Percentiles rank a stretch among this genome's conserved stretches.
These are phyloP conservation scores for Labrus mixtus DNA, from an alignment of 2,113 vertebrate genomes.

Conservation along the genomic window DNA sequence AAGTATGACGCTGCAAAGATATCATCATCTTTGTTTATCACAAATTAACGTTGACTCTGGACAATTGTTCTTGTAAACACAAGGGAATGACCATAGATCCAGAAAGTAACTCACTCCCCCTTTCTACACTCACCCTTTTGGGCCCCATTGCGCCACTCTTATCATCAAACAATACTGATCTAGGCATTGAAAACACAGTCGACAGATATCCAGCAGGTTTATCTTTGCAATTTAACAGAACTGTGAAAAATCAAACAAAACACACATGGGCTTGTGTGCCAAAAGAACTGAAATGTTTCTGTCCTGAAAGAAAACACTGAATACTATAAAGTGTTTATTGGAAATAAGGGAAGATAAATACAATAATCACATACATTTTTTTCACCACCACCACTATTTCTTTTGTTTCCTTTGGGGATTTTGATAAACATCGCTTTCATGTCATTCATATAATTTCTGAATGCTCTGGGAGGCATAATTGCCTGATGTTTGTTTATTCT, in stretches of 20 bases:
- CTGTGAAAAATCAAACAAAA: not conserved
- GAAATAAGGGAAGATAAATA: not conserved
- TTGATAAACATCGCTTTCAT: slow-evolving; percentile 3
- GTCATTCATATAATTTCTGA: slow-evolving; percentile 4
- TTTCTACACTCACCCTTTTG: not conserved
- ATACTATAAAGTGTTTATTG: not conserved
- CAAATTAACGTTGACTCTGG: not conserved
- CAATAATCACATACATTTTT: not conserved
- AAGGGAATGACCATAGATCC: not conserved
- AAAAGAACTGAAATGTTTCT: not conserved
- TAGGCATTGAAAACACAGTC: not conserved
- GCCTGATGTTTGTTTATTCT: slow-evolving; percentile 31
- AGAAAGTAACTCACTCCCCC: too few relatives aligned
- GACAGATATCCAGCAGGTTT: not conserved
- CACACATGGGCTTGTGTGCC: not conserved
- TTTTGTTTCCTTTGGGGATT: not conserved
- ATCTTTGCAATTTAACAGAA: not conserved
- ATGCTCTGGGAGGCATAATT: slow-evolving; percentile 38
- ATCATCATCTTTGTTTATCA: too few relatives aligned
- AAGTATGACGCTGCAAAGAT: too few relatives aligned
- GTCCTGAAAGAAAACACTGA: slow-evolving; percentile 10
- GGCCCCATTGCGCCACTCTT: not conserved
- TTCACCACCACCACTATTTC: not conserved
- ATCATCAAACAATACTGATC: slow-evolving; percentile 7
- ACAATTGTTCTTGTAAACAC: not conserved